Percentiles rank a stretch among this genome's conserved stretches.
phyloP scores from a whole-genome alignment of 2,797 vertebrate genomes.

The Protosalanx chinensis region DNA sequence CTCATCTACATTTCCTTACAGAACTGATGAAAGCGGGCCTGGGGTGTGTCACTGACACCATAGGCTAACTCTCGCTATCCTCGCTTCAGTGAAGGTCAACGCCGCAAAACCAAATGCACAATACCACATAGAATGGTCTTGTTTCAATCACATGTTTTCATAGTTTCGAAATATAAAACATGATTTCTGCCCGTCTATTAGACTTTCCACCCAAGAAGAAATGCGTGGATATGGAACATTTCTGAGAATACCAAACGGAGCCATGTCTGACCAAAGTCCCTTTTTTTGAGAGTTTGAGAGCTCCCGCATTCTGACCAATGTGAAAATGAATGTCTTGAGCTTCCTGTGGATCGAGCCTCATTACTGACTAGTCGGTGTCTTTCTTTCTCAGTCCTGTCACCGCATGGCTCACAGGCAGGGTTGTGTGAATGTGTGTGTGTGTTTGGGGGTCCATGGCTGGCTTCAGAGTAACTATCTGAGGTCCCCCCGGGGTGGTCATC shows the following conservation, averaged over 20 bases:
- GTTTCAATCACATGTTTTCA: background rate
- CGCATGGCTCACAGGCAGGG: background rate
- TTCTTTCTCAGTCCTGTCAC: background rate
- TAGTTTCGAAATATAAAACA: background rate
- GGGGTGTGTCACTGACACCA: background rate
- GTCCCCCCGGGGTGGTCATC: background rate
- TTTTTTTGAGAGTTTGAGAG: background rate
- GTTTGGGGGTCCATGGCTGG: background rate
- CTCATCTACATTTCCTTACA: constrained; percentile 5
- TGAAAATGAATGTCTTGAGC: background rate
- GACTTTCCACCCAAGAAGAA: background rate
- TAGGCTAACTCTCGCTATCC: background rate
- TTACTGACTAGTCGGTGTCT: background rate
- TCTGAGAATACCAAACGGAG: background rate
- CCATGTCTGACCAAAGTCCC: background rate
- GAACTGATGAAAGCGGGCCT: background rate
- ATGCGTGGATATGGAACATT: background rate
- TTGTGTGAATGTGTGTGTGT: background rate
- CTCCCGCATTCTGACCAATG: background rate
- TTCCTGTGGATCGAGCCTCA: constrained; percentile 5
- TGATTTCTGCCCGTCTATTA: background rate
- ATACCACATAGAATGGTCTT: too few relatives aligned
- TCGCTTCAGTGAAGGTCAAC: background rate
- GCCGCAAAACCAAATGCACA: background rate
- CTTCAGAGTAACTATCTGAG: background rate